Conservation (phyloP, 2,888 invertebrate species). For the Pherbina coryleti region DNA sequence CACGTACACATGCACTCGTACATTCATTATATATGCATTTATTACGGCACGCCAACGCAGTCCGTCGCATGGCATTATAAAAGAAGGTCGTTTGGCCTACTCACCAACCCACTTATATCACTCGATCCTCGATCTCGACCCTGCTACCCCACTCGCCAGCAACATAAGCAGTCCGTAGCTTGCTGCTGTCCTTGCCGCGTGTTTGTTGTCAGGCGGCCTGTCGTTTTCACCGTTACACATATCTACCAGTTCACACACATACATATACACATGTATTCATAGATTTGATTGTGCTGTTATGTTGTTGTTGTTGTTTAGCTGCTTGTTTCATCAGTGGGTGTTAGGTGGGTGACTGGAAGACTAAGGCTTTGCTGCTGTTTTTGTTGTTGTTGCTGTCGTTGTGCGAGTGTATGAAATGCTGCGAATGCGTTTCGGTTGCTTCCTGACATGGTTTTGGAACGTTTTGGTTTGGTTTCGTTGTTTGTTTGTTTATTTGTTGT, state of each 20-base stretch:
- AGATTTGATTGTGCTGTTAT: neutral
- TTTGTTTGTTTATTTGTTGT: slow-evolving; percentile 53
- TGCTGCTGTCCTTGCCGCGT: neutral
- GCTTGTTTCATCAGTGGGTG: too few species aligned
- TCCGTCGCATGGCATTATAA: too few species aligned
- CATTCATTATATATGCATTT: neutral
- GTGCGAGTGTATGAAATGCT: neutral
- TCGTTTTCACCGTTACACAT: neutral
- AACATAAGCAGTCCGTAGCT: neutral
- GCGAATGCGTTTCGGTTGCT: slow-evolving; percentile 40
- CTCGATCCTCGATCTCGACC: neutral
- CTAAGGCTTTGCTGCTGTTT: too few species aligned
- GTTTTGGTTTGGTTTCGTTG: neutral
- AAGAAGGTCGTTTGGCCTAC: neutral
- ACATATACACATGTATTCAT: too few species aligned
- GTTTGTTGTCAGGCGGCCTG: neutral
- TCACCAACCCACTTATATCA: neutral
- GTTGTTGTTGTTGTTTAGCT: neutral
- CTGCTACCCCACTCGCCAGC: neutral
- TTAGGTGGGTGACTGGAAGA: neutral
- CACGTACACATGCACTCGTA: neutral
- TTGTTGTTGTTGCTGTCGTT: slow-evolving; percentile 6
- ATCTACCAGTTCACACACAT: neutral
- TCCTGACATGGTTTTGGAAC: slow-evolving; percentile 60
- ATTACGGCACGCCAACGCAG: neutral